Conservation (phyloP, 2,888 invertebrate genomes). For the Tholera decimalis region DNA sequence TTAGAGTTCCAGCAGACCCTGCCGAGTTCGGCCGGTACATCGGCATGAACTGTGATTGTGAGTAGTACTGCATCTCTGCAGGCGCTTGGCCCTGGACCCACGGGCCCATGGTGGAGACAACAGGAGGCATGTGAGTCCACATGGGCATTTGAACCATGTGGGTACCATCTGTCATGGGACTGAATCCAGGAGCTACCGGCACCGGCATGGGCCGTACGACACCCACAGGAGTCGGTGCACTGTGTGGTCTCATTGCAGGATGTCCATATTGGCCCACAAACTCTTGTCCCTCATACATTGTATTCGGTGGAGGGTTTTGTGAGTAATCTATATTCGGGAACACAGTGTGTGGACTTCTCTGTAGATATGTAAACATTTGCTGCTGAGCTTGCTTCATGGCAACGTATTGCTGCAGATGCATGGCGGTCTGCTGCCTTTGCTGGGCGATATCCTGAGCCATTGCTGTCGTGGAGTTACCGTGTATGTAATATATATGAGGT, state of each 20-base stretch:
- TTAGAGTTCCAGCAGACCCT: conserved; percentile 88
- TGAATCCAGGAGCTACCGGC: conserved; percentile 79
- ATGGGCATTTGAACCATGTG: conserved; percentile 87
- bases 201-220: conserved; percentile 82
- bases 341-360: conserved; percentile 86
- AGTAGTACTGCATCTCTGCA: conserved; percentile 87
- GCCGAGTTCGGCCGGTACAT: conserved; percentile 88
- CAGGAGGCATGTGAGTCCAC: conserved; percentile 86
- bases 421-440: conserved; percentile 88
- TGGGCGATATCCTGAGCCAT: conserved; percentile 83
- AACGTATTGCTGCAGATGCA: conserved; percentile 89
- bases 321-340: conserved; percentile 83
- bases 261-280: conserved; percentile 81
- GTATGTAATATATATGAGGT: conserved; percentile 87
- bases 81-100: conserved; percentile 83
- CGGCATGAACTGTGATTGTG: conserved; percentile 85
- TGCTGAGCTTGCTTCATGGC: conserved; percentile 91
- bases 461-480: conserved; percentile 79
- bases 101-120: conserved; percentile 82
- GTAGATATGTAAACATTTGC: conserved; percentile 87
- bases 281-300: conserved; percentile 84
- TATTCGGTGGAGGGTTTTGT: conserved; percentile 73
- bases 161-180: conserved; percentile 77
- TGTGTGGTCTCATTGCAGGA: conserved; percentile 83
- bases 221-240: conserved; percentile 83